Evolutionary conservation across 2,113 vertebrate species (phyloP).

Genomic region (Alouatta palliata): DNA sequence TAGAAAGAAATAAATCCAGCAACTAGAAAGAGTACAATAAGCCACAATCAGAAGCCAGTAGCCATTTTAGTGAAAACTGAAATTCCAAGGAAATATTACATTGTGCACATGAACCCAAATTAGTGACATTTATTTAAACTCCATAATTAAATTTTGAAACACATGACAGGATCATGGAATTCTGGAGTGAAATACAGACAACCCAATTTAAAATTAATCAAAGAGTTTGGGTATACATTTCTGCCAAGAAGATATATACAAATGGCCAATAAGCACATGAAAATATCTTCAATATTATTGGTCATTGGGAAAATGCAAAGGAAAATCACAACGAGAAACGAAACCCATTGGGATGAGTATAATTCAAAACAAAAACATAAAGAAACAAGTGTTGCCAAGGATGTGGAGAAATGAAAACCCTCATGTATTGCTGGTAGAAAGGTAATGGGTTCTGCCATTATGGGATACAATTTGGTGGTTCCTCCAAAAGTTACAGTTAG

Average conservation of each 20-base stretch:
- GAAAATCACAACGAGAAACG: not conserved
- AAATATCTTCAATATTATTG: not conserved
- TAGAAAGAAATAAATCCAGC: constrained; percentile 64
- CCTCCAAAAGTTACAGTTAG: not conserved
- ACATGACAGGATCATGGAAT: not conserved
- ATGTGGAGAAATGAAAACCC: not conserved
- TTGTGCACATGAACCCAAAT: constrained; percentile 15
- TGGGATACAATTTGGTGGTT: not conserved
- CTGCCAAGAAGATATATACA: not conserved
- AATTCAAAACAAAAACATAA: not conserved
- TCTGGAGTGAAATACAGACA: not conserved
- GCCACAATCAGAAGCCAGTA: constrained; percentile 34
- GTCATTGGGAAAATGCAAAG: not conserved
- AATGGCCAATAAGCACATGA: no score
- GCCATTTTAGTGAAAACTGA: constrained; percentile 35
- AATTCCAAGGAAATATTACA: constrained; percentile 41
- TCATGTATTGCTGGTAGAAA: not conserved
- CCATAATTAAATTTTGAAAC: not conserved
- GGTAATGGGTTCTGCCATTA: not conserved
- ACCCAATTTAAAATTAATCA: not conserved
- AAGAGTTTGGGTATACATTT: not conserved
- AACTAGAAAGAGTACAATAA: constrained; percentile 31
- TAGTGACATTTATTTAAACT: constrained; percentile 29
- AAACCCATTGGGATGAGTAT: not conserved
- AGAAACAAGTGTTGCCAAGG: not conserved